A percentile compares a stretch with the other conserved stretches of the same genome.
Conservation (phyloP, 2,797 vertebrate genomes). For the Cuculus canorus region DNA sequence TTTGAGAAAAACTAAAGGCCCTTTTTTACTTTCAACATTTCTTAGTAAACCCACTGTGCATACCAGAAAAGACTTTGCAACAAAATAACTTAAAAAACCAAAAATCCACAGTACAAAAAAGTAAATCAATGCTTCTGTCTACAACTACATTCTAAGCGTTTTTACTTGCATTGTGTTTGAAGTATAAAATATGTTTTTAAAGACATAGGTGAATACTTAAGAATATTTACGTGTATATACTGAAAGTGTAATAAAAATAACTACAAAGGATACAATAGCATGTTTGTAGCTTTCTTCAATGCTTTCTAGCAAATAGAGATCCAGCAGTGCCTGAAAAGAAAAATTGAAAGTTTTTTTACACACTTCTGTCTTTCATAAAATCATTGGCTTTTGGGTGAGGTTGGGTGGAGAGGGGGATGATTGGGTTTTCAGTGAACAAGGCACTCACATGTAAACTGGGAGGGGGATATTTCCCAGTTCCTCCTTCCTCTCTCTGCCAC, state of each 20-base stretch:
- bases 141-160: not conserved
- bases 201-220: fast-evolving
- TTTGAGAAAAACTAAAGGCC: not conserved
- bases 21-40: too few relatives aligned
- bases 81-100: not conserved
- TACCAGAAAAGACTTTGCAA: not conserved
- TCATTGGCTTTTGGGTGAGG: not conserved
- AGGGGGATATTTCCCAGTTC: slow-evolving; percentile 93
- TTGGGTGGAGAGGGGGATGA: too few relatives aligned
- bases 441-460: slow-evolving; percentile 87
- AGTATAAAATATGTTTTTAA: not conserved
- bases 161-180: not conserved
- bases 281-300: slow-evolving; percentile 89
- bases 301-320: slow-evolving; percentile 91
- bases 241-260: not conserved
- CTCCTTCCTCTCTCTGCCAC: slow-evolving; percentile 83
- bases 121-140: not conserved
- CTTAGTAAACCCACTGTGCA: not conserved
- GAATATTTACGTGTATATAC: not conserved
- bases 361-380: not conserved
- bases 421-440: not conserved
- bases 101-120: not conserved
- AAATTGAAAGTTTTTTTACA: not conserved
- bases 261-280: slow-evolving; percentile 91
- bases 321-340: slow-evolving; percentile 87